Evolutionary conservation across 1,140 invertebrate genomes (phyloP).

Genomic region (Drosophila erecta): DNA sequence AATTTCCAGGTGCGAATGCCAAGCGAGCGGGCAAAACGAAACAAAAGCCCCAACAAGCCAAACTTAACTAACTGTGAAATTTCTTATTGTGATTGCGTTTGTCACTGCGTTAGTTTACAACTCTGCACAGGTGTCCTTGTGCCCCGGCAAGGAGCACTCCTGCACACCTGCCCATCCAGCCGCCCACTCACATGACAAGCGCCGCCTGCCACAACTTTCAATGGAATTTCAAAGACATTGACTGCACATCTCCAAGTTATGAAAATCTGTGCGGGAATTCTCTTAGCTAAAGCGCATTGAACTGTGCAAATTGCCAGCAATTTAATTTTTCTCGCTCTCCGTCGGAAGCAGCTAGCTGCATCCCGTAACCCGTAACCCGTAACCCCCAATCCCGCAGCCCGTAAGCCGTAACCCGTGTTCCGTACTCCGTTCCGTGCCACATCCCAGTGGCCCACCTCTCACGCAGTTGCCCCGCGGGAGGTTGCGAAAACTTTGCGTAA

Average conservation of each 20-base stretch:
- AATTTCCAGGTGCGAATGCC: conserved; percentile 48
- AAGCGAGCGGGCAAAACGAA: conserved; percentile 25
- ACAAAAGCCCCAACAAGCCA: conserved; percentile 71
- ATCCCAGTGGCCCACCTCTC: conserved; percentile 30
- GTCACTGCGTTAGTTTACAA: conserved; percentile 83
- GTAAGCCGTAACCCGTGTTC: conserved; percentile 7
- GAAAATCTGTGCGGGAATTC: conserved; percentile 79
- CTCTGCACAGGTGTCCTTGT: conserved; percentile 53
- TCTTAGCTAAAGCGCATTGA: conserved; percentile 78
- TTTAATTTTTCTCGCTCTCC: conserved; percentile 65
- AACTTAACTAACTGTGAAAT: conserved; percentile 83
- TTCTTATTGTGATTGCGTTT: conserved; percentile 83
- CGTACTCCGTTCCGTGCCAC: conserved; percentile 12
- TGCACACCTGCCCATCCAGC: not conserved
- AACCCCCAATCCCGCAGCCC: not conserved
- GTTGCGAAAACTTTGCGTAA: conserved; percentile 75
- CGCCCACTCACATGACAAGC: conserved; percentile 27
- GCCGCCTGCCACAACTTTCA: conserved; percentile 38
- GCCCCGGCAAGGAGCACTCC: not conserved
- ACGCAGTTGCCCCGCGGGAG: conserved; percentile 51
- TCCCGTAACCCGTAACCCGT: not conserved
- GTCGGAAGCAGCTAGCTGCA: conserved; percentile 54
- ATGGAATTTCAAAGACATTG: conserved; percentile 49
- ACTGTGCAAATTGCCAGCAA: conserved; percentile 83
- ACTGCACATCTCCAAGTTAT: conserved; percentile 72